Conservation (phyloP, 1,140 invertebrate species). For the Sitophilus oryzae region DNA sequence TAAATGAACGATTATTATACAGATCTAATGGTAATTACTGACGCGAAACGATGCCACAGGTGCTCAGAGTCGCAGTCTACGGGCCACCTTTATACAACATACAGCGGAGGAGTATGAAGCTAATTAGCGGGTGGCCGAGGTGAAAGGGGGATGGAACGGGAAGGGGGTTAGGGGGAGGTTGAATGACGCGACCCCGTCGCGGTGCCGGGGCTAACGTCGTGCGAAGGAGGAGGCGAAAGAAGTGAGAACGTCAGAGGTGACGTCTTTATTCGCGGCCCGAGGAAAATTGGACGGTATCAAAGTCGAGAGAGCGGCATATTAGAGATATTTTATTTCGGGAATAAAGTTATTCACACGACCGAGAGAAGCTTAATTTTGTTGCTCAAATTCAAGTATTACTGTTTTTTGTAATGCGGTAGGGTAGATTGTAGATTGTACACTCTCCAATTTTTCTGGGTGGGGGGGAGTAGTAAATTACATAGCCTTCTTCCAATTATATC, state of each 20-base stretch:
- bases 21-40: conserved; percentile 26
- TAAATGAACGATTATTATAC: conserved; percentile 24
- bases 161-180: background rate
- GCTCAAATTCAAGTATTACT: too few species aligned
- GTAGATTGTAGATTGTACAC: too few species aligned
- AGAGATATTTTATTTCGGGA: too few species aligned
- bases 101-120: conserved; percentile 15
- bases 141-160: conserved; percentile 4
- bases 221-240: background rate
- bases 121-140: conserved; percentile 18
- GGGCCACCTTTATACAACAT: conserved; percentile 10
- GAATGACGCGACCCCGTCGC: background rate
- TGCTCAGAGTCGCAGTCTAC: conserved; percentile 7
- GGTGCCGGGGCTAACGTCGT: background rate
- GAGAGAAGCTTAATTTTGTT: too few species aligned
- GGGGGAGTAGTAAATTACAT: too few species aligned
- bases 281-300: background rate
- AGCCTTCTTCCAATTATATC: too few species aligned
- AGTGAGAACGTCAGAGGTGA: background rate
- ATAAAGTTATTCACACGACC: too few species aligned
- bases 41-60: conserved; percentile 22
- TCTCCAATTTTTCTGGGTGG: too few species aligned
- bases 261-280: background rate
- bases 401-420: too few species aligned
- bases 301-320: too few species aligned